Conservation (phyloP, 1,140 invertebrate genomes). For the Idris sp. region DNA sequence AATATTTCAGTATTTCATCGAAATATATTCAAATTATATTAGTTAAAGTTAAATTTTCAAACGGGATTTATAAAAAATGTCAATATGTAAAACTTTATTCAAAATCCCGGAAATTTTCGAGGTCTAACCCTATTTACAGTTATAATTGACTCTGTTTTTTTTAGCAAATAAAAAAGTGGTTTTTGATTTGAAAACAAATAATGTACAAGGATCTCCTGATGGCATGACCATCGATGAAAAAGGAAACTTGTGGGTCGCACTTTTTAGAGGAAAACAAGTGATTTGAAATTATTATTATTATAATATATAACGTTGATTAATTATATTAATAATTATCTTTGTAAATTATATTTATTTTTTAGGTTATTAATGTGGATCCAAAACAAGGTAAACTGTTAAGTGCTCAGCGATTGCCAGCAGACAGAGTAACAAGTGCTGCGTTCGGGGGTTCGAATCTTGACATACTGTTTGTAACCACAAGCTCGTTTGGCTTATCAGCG, state of each 20-base stretch:
- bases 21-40: too few relatives aligned
- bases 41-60: too few relatives aligned
- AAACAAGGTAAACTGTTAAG: constrained; percentile 79
- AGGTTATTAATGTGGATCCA: constrained; percentile 80
- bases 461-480: constrained; percentile 78
- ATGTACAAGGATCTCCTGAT: constrained; percentile 80
- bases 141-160: constrained; percentile 49
- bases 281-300: too few relatives aligned
- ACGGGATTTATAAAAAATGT: too few relatives aligned
- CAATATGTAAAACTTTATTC: too few relatives aligned
- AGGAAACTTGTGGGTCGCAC: constrained; percentile 83
- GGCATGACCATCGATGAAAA: constrained; percentile 85
- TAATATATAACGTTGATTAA: too few relatives aligned
- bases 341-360: constrained; percentile 4
- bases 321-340: neutral
- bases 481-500: constrained; percentile 71
- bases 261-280: constrained; percentile 71
- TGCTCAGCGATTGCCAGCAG: constrained; percentile 82
- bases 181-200: constrained; percentile 67
- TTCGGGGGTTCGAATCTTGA: constrained; percentile 81
- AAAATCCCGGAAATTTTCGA: too few relatives aligned
- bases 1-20: too few relatives aligned
- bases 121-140: too few relatives aligned
- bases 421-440: constrained; percentile 80
- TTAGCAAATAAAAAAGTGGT: constrained; percentile 64